phyloP scores from a whole-genome alignment of 2,888 invertebrate genomes.

The Ceraclea dissimilis region DNA sequence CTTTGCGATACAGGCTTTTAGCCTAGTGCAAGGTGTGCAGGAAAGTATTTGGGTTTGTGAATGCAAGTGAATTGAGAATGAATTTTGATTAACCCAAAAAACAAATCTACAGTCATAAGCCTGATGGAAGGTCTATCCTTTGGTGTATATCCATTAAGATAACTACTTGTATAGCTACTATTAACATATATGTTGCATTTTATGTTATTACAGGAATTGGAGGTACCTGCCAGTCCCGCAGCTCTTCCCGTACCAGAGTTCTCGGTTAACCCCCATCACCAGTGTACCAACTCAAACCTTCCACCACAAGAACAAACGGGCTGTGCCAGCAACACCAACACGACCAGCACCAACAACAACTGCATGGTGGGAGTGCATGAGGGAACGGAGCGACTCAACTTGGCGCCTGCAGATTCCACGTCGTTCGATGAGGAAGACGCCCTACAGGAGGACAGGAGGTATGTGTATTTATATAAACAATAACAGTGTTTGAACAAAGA shows the following conservation, averaged over 20 bases:
- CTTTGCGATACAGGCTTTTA: too few relatives aligned
- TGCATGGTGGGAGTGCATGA: too few relatives aligned
- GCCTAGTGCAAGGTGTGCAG: too few relatives aligned
- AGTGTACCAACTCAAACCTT: neutral
- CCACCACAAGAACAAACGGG: neutral
- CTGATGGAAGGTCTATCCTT: too few relatives aligned
- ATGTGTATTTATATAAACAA: neutral
- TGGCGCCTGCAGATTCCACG: conserved; percentile 17
- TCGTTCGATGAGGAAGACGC: conserved; percentile 33
- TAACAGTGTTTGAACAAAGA: too few relatives aligned
- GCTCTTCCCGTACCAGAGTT: conserved; percentile 19
- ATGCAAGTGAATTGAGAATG: too few relatives aligned
- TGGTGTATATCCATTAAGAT: too few relatives aligned
- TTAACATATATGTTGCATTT: neutral
- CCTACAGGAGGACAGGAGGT: conserved; percentile 28
- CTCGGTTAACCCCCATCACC: conserved; percentile 6
- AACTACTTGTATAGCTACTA: neutral
- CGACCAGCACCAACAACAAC: neutral
- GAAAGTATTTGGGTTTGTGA: too few relatives aligned
- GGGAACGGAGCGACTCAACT: neutral
- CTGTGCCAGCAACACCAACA: neutral
- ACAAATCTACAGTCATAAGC: too few relatives aligned
- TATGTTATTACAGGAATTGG: conserved; percentile 8
- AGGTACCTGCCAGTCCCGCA: conserved; percentile 19
- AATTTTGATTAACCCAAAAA: too few relatives aligned